Percentiles rank a stretch among this genome's conserved stretches.
phyloP scores from a whole-genome alignment of 2,888 invertebrate species.

The Polydrusus tereticollis region DNA sequence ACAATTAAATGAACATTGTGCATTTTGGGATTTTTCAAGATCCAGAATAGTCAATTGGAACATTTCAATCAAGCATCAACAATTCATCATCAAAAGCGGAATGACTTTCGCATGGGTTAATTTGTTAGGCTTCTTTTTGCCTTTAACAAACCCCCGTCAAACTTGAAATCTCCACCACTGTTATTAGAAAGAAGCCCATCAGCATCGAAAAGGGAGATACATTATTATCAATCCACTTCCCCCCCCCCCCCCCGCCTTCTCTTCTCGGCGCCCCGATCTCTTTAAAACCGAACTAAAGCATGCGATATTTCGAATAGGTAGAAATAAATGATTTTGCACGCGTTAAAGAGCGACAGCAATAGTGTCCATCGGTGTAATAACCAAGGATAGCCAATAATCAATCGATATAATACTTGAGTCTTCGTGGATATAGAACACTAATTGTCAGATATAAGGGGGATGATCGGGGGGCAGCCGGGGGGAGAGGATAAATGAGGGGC shows the following conservation, averaged over 20 bases:
- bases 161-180: slow-evolving; percentile 28
- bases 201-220: slow-evolving; percentile 47
- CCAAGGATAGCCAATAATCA: slow-evolving; percentile 61
- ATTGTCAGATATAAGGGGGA: slow-evolving; percentile 49
- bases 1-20: too few relatives aligned
- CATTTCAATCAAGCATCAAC: too few relatives aligned
- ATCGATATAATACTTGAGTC: slow-evolving; percentile 62
- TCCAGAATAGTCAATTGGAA: too few relatives aligned
- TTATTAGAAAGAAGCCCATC: slow-evolving; percentile 41
- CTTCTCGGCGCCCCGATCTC: slow-evolving; percentile 35
- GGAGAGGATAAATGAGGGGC: slow-evolving; percentile 20
- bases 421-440: slow-evolving; percentile 50
- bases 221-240: slow-evolving; percentile 47
- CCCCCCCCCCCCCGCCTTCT: slow-evolving; percentile 6
- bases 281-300: slow-evolving; percentile 44
- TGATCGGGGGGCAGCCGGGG: slow-evolving; percentile 18
- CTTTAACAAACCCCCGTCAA: not conserved
- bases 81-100: too few relatives aligned
- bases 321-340: slow-evolving; percentile 61
- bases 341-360: slow-evolving; percentile 58
- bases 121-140: too few relatives aligned
- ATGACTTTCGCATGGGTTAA: too few relatives aligned
- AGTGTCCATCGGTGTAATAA: slow-evolving; percentile 61
- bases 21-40: too few relatives aligned
- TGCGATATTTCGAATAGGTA: slow-evolving; percentile 52